Percentiles rank a stretch among this genome's conserved stretches.
Evolutionary conservation across 2,113 vertebrate genomes (phyloP).

Genomic region (Colius striatus): DNA sequence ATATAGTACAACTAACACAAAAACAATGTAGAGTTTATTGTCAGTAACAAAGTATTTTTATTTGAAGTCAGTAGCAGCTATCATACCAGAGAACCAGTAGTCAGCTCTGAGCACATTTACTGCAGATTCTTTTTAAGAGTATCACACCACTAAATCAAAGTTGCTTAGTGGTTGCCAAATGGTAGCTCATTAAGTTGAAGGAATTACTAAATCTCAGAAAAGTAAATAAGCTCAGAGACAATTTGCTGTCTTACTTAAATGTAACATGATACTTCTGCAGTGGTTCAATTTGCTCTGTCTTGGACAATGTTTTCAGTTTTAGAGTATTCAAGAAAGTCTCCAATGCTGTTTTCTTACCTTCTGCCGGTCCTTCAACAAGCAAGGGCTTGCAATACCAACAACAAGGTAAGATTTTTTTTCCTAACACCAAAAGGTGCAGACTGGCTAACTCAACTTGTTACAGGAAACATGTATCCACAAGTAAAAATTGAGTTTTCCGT

Average conservation of each 20-base stretch:
- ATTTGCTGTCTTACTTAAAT: background rate
- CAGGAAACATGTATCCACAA: background rate
- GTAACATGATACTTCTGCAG: background rate
- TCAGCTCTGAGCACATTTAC: background rate
- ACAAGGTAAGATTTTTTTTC: background rate
- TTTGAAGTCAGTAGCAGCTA: background rate
- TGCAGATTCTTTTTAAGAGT: background rate
- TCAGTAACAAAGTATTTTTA: background rate
- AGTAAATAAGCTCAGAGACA: background rate
- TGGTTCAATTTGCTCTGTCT: background rate
- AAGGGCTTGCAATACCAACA: background rate
- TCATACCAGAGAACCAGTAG: background rate
- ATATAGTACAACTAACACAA: background rate
- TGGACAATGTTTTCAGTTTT: background rate
- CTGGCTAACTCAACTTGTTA: background rate
- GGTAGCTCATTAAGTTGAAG: slow-evolving; percentile 15
- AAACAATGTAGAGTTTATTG: background rate
- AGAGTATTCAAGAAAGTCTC: background rate
- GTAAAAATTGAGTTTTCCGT: background rate
- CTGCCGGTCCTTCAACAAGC: background rate
- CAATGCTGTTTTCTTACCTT: background rate
- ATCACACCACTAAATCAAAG: slow-evolving; percentile 23
- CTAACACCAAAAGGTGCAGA: background rate
- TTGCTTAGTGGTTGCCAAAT: background rate
- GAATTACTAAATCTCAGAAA: slow-evolving; percentile 27